Evolutionary conservation across 2,113 vertebrate genomes (phyloP).

Genomic region (Cacatua alba): DNA sequence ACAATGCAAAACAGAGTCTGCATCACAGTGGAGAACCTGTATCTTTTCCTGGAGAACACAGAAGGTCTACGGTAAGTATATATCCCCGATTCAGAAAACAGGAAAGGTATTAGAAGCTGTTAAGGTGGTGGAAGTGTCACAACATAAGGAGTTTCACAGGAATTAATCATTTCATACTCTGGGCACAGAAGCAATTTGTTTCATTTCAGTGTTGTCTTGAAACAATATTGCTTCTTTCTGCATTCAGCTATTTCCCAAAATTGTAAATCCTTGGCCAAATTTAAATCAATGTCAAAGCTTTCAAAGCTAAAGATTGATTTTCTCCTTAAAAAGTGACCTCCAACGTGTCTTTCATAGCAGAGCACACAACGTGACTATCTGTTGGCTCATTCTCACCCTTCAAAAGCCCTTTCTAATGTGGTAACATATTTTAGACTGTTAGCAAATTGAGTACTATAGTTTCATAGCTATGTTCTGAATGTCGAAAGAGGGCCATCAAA

Average conservation of each 20-base stretch:
- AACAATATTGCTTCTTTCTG: not conserved
- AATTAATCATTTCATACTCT: not conserved
- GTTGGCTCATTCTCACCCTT: slow-evolving; percentile 17
- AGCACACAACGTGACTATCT: not conserved
- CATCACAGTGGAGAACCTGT: not conserved
- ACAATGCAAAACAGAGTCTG: not conserved
- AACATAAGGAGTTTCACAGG: not conserved
- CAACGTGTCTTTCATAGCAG: not conserved
- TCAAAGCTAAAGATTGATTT: slow-evolving; percentile 18
- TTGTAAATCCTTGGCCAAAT: not conserved
- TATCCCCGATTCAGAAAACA: not conserved
- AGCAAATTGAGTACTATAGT: not conserved
- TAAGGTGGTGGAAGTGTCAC: not conserved
- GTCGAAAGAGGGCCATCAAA: not conserved
- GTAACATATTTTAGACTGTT: slow-evolving; percentile 11
- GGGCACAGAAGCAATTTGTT: not conserved
- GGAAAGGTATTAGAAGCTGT: not conserved
- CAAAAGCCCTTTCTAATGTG: slow-evolving; percentile 17
- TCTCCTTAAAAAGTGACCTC: slow-evolving; percentile 1
- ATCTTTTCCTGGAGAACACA: not conserved
- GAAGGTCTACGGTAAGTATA: not conserved
- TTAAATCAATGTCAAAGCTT: slow-evolving; percentile 18
- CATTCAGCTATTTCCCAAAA: not conserved
- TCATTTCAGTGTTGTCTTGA: not conserved
- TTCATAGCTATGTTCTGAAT: not conserved